These are phyloP conservation scores for Cinara cedri DNA, from an alignment of 2,888 invertebrate species.

Conservation along the genomic window DNA sequence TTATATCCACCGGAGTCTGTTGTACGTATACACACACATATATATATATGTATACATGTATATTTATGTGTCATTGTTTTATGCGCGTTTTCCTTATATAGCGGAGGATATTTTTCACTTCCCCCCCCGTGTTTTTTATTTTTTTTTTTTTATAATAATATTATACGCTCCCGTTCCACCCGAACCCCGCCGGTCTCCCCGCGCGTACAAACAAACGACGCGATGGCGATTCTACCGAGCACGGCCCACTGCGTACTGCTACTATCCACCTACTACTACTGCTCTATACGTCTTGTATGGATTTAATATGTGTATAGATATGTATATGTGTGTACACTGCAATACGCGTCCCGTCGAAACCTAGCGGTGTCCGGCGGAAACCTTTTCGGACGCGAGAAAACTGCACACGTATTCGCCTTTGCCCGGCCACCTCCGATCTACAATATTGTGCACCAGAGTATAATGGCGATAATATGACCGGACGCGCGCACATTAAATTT, in stretches of 20 bases:
- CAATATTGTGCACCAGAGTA: too few relatives aligned
- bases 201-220: background rate
- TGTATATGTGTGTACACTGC: too few relatives aligned
- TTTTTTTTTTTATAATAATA: background rate
- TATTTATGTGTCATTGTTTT: conserved; percentile 30
- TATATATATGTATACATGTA: background rate
- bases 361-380: conserved; percentile 15
- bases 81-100: conserved; percentile 9
- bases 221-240: conserved; percentile 5
- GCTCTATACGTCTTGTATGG: too few relatives aligned
- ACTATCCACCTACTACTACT: too few relatives aligned
- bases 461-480: conserved; percentile 28
- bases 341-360: too few relatives aligned
- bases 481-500: conserved; percentile 36
- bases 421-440: too few relatives aligned
- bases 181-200: background rate
- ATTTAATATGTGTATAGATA: too few relatives aligned
- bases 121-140: too few relatives aligned
- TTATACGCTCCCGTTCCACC: background rate
- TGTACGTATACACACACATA: too few relatives aligned
- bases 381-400: conserved; percentile 48
- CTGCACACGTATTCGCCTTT: too few relatives aligned
- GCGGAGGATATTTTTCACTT: conserved; percentile 2
- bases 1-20: too few relatives aligned
- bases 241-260: too few relatives aligned